Percentiles rank a stretch among this genome's conserved stretches.
These are phyloP conservation scores for Zaprionus africanus DNA, from an alignment of 1,140 invertebrate genomes.

Conservation along the genomic window DNA sequence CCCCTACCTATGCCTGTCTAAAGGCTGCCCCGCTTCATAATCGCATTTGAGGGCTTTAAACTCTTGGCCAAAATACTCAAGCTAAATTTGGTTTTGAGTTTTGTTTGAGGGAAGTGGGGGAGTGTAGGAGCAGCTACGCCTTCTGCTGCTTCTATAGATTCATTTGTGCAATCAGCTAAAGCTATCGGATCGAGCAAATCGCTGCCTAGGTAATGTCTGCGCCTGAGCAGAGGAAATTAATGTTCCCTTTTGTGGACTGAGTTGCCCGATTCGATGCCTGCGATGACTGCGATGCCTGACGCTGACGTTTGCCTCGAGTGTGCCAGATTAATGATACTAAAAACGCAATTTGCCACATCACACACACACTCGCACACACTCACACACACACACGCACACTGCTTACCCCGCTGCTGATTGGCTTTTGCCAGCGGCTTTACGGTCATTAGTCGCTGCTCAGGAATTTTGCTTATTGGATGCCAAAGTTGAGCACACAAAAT, in stretches of 20 bases:
- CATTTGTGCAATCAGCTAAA: slow-evolving; percentile 69
- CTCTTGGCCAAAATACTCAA: slow-evolving; percentile 30
- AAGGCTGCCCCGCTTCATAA: slow-evolving; percentile 31
- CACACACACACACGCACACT: slow-evolving; percentile 9
- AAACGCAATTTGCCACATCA: slow-evolving; percentile 40
- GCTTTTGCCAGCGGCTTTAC: slow-evolving; percentile 63
- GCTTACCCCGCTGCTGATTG: slow-evolving; percentile 56
- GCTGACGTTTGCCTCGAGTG: slow-evolving; percentile 71
- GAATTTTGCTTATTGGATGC: slow-evolving; percentile 70
- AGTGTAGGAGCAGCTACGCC: slow-evolving; percentile 20
- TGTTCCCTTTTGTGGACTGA: slow-evolving; percentile 73
- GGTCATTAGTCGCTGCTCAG: slow-evolving; percentile 76
- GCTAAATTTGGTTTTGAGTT: neutral
- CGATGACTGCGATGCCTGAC: slow-evolving; percentile 67
- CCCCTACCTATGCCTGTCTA: neutral
- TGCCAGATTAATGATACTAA: slow-evolving; percentile 77
- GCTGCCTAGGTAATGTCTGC: slow-evolving; percentile 64
- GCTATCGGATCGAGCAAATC: slow-evolving; percentile 63
- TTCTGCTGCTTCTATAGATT: slow-evolving; percentile 22
- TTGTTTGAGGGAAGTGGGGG: neutral
- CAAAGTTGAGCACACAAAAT: slow-evolving; percentile 61
- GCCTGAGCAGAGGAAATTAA: slow-evolving; percentile 70
- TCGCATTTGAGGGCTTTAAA: slow-evolving; percentile 47
- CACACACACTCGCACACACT: slow-evolving; percentile 15
- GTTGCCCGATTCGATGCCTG: slow-evolving; percentile 53